phyloP scores from a whole-genome alignment of 2,797 vertebrate species.

The Platalea minor region DNA sequence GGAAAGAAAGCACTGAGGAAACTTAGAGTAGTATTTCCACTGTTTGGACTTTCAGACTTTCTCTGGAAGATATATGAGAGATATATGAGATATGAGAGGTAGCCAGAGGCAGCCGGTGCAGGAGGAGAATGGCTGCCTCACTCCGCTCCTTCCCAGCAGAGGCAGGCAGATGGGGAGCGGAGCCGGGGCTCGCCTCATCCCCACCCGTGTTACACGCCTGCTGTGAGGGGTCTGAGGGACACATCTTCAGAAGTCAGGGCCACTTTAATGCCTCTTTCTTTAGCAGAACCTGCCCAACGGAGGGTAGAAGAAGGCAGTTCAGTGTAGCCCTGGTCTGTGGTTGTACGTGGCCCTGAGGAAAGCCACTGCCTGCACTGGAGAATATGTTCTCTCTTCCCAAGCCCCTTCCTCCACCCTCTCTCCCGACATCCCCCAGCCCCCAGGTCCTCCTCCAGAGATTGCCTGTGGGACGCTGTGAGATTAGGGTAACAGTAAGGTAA shows the following conservation, averaged over 20 bases:
- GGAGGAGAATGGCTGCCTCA: neutral
- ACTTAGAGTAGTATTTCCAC: accelerated
- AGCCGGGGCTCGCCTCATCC: neutral
- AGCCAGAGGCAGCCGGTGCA: too few species aligned
- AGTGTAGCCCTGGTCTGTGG: neutral
- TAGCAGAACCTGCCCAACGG: neutral
- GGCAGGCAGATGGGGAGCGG: neutral
- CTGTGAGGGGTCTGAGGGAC: neutral
- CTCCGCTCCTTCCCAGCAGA: neutral
- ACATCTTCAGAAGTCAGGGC: neutral
- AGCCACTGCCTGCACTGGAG: accelerated
- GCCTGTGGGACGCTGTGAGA: neutral
- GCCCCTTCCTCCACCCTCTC: neutral
- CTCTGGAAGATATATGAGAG: neutral
- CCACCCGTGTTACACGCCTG: accelerated
- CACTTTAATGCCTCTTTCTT: neutral
- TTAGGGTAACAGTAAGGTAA: neutral
- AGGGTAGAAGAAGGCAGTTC: neutral
- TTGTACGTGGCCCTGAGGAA: neutral
- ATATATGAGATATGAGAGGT: too few species aligned
- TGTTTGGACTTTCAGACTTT: too few species aligned
- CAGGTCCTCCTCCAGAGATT: neutral
- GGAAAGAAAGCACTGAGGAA: neutral
- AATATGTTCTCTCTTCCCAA: neutral
- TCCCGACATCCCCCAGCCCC: neutral